A percentile compares a stretch with the other conserved stretches of the same genome.
Conservation (phyloP, 2,888 invertebrate species). For the Reticulitermes lucifugus region DNA sequence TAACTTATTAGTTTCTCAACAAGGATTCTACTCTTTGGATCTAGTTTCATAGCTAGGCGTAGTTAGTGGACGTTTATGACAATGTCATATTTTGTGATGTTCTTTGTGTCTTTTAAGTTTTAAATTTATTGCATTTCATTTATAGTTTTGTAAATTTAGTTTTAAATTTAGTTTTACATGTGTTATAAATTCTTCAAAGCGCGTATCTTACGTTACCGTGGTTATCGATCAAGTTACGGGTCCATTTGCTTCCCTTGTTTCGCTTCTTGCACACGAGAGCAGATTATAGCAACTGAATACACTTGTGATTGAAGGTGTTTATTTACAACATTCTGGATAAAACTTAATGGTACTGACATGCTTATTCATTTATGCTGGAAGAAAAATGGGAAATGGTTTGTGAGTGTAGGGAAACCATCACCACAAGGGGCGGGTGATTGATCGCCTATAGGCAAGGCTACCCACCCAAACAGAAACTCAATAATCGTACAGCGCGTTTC, state of each 20-base stretch:
- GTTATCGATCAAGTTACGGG: not conserved
- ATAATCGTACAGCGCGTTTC: not conserved
- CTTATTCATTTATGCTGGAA: conserved; percentile 38
- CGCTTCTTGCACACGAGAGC: not conserved
- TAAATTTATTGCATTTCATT: no score
- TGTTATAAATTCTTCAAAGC: no score
- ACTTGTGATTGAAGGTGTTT: conserved; percentile 26
- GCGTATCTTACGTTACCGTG: not conserved
- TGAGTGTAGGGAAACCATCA: not conserved
- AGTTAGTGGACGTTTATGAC: no score
- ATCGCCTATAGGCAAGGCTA: not conserved
- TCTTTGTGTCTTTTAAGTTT: no score
- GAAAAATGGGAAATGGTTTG: conserved; percentile 13
- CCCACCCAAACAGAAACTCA: conserved; percentile 15
- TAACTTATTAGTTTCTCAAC: no score
- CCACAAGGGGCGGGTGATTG: conserved; percentile 16
- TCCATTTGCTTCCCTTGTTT: not conserved
- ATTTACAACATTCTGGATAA: conserved; percentile 19
- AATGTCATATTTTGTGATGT: no score
- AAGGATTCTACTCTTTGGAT: no score
- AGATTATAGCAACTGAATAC: conserved; percentile 6
- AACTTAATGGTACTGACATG: conserved; percentile 19
- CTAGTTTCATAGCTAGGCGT: no score
- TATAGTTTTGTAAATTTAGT: no score
- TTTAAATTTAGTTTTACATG: no score